Evolutionary conservation across 2,888 invertebrate genomes (phyloP), one percentile per base, ranked within the genome.

Genomic region (Eumacrocentrus americanus): DNA sequence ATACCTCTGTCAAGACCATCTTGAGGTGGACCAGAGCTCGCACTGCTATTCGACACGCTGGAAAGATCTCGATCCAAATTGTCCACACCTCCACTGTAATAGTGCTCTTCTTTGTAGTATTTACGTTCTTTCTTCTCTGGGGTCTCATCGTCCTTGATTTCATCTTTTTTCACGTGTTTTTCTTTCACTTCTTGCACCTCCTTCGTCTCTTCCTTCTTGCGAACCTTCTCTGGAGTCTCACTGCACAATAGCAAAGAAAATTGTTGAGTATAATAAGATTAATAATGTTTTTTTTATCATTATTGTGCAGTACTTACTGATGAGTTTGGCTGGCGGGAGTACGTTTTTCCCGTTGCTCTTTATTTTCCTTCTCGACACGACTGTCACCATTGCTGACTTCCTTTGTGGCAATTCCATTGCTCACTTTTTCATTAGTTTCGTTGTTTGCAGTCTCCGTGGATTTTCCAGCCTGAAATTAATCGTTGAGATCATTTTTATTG

Each of bases 91-190:
- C 80, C 73, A 53, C 74, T 72, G 42, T 80, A 78, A 70, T 83
- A 85, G 67, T 85, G 79, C 54, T 85, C 85, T 38, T 86, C 85
- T 88, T 86, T 81, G 54, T 76, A 76, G 61, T 79, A 79, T 68
- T 82, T 86, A 68, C 86, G 84, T 56, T 88, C 89, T 73, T 86
- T 87, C 47, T 87, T 84, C 37, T 82, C 81, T 23, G 78, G 74
- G 7, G 70, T 61, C 23, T 84, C 85, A 7, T 84, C 80, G 11
- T 80, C 83, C 60, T 83, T 82, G 60, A 81, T 77, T 57, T 85
- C 85, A 16, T 87, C 86, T 67, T 84, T 84, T 68, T 83, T 82
- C 3, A 74, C 64, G 60, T 83, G 77, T 68, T 84, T 85, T 16
- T 85, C 84, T 67, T 83, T 82, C 0, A 72, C 67, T 57, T 84